Base-by-base conservation (phyloP, 2,888 invertebrate species). In the Orchestes rusci region DNA sequence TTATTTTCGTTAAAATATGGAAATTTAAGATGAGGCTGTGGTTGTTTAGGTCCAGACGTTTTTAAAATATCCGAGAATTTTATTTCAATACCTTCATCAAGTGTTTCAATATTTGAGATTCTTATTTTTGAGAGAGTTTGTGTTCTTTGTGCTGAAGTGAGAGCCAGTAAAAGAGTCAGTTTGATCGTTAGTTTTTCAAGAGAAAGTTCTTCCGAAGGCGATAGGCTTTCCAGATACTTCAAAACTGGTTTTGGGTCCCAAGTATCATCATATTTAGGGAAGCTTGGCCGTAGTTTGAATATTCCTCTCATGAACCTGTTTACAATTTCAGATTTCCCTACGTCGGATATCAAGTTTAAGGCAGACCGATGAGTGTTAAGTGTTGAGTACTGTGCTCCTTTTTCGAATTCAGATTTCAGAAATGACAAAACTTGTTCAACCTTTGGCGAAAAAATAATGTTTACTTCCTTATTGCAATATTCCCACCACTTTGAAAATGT, bases 121-220 rank as follows among this genome's bases (percentile, higher is more conserved):
- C 16, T 28, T n/a, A 42, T 42, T 27, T 37, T 37, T 5, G 23
- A 4, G 8, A 42, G 28, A 16, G 36, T 42, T 27, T 42, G 42
- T 13, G 16, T 16, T 23, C 42, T 35, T 36, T 42, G 42, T 15
- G 36, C 42, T 12, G 36, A 13, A 16, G 19, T 13, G 3, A 42
- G 15, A 8, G 42, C 42, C n/a, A 40, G 15, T 10, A 40, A 16
- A 13, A 20, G 8, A n/a, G 33, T 30, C 20, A 40, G 7, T 38
- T 38, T 27, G 37, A 20, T 15, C 10, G 43, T 4, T 47, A 44
- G 10, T 13, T 20, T 16, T 29, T 47, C 39, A 4, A 53, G 20
- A 18, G 17, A n/a, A 10, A 56, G 18, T 12, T 15, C 16, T 15
- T 50, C 45, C 37, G 49, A 52, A 3, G 55, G 56, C 28, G 42